A percentile compares a stretch with the other conserved stretches of the same genome.
Evolutionary conservation across 2,888 invertebrate genomes (phyloP).

Genomic region (Platyscelio sp.): DNA sequence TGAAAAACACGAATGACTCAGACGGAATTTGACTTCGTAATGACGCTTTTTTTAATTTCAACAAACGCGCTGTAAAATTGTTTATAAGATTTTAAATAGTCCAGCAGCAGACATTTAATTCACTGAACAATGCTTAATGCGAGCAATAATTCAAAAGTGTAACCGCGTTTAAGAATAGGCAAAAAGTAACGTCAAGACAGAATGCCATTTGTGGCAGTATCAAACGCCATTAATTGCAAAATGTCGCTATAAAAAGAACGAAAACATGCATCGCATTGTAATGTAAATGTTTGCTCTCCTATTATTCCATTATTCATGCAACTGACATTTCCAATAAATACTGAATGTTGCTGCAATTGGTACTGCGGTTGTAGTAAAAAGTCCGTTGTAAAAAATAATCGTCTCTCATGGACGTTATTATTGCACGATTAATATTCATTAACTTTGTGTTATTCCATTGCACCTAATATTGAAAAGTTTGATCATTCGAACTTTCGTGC

Average conservation of each 20-base stretch:
- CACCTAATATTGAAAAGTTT: conserved; percentile 11
- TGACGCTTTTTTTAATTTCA: conserved; percentile 20
- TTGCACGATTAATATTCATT: neutral
- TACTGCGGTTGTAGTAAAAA: neutral
- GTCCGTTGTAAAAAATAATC: neutral
- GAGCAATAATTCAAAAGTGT: conserved; percentile 29
- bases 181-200: conserved; percentile 27
- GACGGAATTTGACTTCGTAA: too few relatives aligned
- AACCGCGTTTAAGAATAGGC: conserved; percentile 20
- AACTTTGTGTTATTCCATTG: neutral
- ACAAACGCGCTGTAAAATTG: neutral
- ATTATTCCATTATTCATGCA: conserved; percentile 49
- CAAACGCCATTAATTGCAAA: conserved; percentile 25
- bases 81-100: conserved; percentile 27
- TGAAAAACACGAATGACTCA: too few relatives aligned
- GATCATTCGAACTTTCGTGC: conserved; percentile 35
- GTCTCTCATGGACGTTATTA: neutral
- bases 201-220: conserved; percentile 12
- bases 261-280: conserved; percentile 43
- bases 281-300: conserved; percentile 44
- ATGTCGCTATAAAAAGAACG: conserved; percentile 36
- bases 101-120: conserved; percentile 17
- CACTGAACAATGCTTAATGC: conserved; percentile 37
- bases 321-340: conserved; percentile 34
- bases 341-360: conserved; percentile 5